Evolutionary conservation across 1,140 invertebrate genomes (phyloP), one percentile per base, ranked within the genome.

Genomic region (Cotesia typhae): DNA sequence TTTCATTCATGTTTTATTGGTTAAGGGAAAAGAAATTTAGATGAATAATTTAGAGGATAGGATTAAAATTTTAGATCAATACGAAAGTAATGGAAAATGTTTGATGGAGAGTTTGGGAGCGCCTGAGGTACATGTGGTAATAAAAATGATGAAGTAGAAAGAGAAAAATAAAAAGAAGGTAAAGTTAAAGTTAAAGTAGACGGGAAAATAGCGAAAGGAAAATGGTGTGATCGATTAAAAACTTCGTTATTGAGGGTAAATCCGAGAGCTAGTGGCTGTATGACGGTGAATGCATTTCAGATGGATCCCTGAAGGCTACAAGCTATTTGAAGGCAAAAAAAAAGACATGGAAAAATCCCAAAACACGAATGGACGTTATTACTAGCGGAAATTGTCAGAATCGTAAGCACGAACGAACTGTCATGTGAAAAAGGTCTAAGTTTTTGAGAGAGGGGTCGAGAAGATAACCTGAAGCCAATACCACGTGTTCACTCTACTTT

Each of bases 311-410:
- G 2, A 28, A 69, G 37, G n/a, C 35, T 41, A 38, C n/a, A 17
- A 60, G 5, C 7, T 7, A 9, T 38, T n/a, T 14, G 3, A 41
- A 53, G 5, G 35, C 0, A 66, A 28, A 47, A 47, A 41, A 47
- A 53, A 60, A 38, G 41, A 60, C 38, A 72, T 47, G 17, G 35
- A 60, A 59, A 17, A 53, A 55, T 17, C 38, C 14, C 12, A 37
- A 47, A 67, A 60, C 36, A 47, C 63, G 53, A 47, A 67, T n/a
- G 64, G 70, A 53, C 63, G 36, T 71, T 71, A 60, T 72, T 72
- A 51, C 52, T 35, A 72, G 64, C 67, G 67, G 53, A 67, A 72
- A 72, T 72, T 67, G 70, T 72, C 70, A 67, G 67, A 67, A 53
- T 51, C 70, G 28, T 12, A n/a, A 67, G 52, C 63, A 57, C 60